Conservation (phyloP, 2,888 invertebrate genomes). For the Aspidiotus destructor region DNA sequence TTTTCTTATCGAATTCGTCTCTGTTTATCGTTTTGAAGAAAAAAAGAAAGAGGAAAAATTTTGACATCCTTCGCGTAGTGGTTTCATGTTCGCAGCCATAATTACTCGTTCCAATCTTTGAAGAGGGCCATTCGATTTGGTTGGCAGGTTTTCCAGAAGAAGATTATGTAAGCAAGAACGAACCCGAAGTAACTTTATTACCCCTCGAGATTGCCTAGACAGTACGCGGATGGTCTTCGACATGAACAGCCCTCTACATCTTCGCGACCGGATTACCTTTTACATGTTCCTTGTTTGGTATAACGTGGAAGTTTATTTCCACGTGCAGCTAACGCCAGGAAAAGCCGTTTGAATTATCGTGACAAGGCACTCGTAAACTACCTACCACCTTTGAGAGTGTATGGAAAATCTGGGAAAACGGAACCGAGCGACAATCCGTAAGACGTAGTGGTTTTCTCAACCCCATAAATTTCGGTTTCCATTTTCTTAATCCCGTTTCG, state of each 20-base stretch:
- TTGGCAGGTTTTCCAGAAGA: no score
- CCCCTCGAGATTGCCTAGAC: no score
- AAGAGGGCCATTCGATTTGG: no score
- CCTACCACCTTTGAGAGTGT: conserved; percentile 6
- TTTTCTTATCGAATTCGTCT: no score
- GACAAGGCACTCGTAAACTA: conserved; percentile 24
- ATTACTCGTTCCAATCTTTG: no score
- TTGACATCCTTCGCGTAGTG: no score
- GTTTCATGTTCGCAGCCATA: no score
- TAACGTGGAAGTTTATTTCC: conserved; percentile 14
- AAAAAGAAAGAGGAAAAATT: no score
- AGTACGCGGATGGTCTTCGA: neutral
- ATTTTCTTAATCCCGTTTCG: conserved; percentile 29
- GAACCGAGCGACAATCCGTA: conserved; percentile 26
- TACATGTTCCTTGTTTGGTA: conserved; percentile 23
- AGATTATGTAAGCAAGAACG: no score
- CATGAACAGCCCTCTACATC: neutral
- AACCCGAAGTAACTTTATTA: no score
- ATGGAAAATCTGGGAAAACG: conserved; percentile 18
- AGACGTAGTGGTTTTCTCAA: conserved; percentile 14
- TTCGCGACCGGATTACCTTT: conserved; percentile 23
- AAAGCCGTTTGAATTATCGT: conserved; percentile 29
- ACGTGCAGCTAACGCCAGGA: conserved; percentile 3
- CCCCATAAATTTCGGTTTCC: conserved; percentile 26
- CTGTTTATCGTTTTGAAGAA: no score